Evolutionary conservation across 2,113 vertebrate species (phyloP).

Genomic region (Anguilla rostrata): DNA sequence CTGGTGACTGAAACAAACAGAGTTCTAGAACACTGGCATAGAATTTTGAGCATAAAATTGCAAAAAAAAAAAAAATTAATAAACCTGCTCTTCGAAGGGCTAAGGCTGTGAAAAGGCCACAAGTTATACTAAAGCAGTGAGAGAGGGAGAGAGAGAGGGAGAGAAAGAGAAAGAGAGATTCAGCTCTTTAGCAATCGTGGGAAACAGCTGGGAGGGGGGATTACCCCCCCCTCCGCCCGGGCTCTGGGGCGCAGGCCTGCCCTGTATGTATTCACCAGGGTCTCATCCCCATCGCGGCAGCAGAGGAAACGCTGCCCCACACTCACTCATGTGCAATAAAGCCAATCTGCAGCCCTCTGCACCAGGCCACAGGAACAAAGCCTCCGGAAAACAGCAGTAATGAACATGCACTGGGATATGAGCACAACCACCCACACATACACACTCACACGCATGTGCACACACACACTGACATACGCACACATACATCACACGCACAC

Average conservation of each 20-base stretch:
- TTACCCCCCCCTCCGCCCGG: neutral
- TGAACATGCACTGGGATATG: neutral
- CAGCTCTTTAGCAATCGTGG: neutral
- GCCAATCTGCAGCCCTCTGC: neutral
- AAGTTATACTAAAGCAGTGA: too few species aligned
- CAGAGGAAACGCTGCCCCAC: neutral
- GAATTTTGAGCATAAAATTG: too few species aligned
- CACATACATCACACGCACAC: too few species aligned
- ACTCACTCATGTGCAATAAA: neutral
- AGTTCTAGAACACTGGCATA: too few species aligned
- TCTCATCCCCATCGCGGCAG: neutral
- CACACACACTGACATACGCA: too few species aligned
- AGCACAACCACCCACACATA: too few species aligned
- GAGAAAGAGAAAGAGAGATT: neutral
- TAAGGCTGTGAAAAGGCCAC: too few species aligned
- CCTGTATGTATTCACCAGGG: too few species aligned
- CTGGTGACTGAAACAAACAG: too few species aligned
- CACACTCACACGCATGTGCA: too few species aligned
- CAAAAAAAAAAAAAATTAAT: too few species aligned
- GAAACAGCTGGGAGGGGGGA: neutral
- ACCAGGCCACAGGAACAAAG: neutral
- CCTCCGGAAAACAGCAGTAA: neutral
- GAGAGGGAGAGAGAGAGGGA: slow-evolving; percentile 17
- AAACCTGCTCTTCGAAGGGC: too few species aligned
- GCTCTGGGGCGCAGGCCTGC: neutral